Percentiles rank a stretch among this genome's conserved stretches.
phyloP scores from a whole-genome alignment of 2,797 vertebrate genomes.

The Chelmon rostratus region DNA sequence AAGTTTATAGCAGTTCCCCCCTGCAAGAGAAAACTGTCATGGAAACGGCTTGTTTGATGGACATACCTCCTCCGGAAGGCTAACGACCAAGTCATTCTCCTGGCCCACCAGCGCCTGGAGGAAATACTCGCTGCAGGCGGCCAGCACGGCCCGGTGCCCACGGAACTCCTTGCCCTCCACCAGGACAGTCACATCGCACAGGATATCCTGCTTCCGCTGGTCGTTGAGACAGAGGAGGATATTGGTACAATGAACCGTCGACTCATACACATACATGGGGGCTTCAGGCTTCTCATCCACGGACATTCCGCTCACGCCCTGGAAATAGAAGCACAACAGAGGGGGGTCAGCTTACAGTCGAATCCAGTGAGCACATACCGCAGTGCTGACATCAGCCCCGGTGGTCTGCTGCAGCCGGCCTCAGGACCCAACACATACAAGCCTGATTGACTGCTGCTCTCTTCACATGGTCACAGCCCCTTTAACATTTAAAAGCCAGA shows the following conservation, averaged over 20 bases:
- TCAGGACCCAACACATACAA: conserved; percentile 65
- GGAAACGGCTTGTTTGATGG: conserved; percentile 17
- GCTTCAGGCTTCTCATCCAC: conserved; percentile 99
- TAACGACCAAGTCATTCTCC: conserved; percentile 96
- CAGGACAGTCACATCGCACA: conserved; percentile 99
- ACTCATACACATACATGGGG: conserved; percentile 99
- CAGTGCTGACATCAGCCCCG: conserved; percentile 76
- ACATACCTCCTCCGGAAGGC: conserved; percentile 97
- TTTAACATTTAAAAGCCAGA: conserved; percentile 37
- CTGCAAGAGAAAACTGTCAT: conserved; percentile 14
- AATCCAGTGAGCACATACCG: conserved; percentile 66
- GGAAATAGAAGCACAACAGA: conserved; percentile 84
- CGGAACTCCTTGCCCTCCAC: conserved; percentile 99
- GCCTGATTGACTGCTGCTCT: conserved; percentile 25
- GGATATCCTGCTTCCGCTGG: conserved; percentile 99
- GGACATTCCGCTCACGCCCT: conserved; percentile 99
- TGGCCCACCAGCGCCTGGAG: conserved; percentile 95
- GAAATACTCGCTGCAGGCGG: conserved; percentile 99
- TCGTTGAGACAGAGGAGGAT: conserved; percentile 99
- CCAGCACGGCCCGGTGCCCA: conserved; percentile 97
- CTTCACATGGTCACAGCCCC: conserved; percentile 27
- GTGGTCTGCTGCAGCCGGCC: conserved; percentile 55
- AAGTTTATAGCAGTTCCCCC: conserved; percentile 12
- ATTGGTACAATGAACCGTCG: conserved; percentile 99
- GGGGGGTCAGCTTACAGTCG: conserved; percentile 68